phyloP scores from a whole-genome alignment of 1,140 invertebrate species.

The Paralvinella palmiformis region DNA sequence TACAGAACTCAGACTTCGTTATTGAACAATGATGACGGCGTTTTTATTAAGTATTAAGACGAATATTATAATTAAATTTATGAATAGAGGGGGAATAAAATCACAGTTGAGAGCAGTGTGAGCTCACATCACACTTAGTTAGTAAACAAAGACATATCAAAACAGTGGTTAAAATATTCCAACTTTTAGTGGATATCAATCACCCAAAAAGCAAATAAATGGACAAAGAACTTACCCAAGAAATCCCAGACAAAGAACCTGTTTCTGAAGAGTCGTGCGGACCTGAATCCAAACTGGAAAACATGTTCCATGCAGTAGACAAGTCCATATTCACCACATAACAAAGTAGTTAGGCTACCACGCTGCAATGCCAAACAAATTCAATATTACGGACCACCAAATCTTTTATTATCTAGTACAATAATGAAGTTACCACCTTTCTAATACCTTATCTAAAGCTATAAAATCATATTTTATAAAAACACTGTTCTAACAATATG shows the following conservation, averaged over 20 bases:
- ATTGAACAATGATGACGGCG: too few relatives aligned
- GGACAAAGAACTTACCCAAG: slow-evolving; percentile 64
- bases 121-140: too few relatives aligned
- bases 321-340: slow-evolving; percentile 91
- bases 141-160: not conserved
- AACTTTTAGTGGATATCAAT: not conserved
- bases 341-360: slow-evolving; percentile 78
- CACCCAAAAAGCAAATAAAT: slow-evolving; percentile 5
- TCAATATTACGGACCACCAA: too few relatives aligned
- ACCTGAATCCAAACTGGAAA: slow-evolving; percentile 76
- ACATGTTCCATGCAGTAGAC: slow-evolving; percentile 89
- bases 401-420: not conserved
- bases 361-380: too few relatives aligned
- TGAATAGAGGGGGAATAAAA: too few relatives aligned
- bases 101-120: too few relatives aligned
- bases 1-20: too few relatives aligned
- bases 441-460: not conserved
- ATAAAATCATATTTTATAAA: too few relatives aligned
- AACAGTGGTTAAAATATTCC: not conserved
- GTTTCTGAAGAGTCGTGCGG: slow-evolving; percentile 81
- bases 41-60: too few relatives aligned
- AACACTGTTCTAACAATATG: not conserved
- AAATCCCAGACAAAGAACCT: slow-evolving; percentile 98
- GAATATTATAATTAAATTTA: too few relatives aligned
- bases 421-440: not conserved